A percentile compares a stretch with the other conserved stretches of the same genome.
Conservation (phyloP, 2,888 invertebrate species). For the Deilephila elpenor region DNA sequence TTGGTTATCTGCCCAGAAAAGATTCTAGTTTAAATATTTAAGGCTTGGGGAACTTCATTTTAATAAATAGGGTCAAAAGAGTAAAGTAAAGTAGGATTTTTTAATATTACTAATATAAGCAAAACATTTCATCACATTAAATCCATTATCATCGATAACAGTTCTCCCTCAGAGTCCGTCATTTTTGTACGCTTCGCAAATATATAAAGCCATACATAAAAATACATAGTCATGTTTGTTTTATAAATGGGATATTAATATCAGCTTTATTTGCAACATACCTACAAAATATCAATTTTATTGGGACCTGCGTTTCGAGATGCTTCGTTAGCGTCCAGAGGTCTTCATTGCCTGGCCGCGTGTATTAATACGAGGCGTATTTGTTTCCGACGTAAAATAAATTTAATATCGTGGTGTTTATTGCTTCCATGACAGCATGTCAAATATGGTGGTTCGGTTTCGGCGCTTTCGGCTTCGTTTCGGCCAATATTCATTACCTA, state of each 20-base stretch:
- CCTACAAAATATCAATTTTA: background rate
- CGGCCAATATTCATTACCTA: constrained; percentile 7
- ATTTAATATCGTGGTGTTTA: constrained; percentile 22
- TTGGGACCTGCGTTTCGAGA: background rate
- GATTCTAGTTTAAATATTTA: no score
- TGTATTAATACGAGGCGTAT: constrained; percentile 1
- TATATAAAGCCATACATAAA: background rate
- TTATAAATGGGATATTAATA: constrained; percentile 11
- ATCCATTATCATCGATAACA: background rate
- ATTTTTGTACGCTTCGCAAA: background rate
- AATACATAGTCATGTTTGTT: background rate
- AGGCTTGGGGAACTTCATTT: no score
- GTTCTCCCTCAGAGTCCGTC: background rate
- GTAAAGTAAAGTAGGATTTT: no score
- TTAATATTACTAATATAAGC: background rate
- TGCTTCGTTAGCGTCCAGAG: background rate
- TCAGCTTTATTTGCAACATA: constrained; percentile 1
- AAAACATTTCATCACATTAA: background rate
- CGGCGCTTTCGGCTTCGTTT: constrained; percentile 6
- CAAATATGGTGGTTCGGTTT: constrained; percentile 15
- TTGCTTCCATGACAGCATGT: constrained; percentile 17
- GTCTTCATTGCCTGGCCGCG: background rate
- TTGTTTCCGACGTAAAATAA: constrained; percentile 18
- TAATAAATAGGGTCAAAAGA: no score
- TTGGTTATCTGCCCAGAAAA: no score